A percentile compares a stretch with the other conserved stretches of the same genome.
Evolutionary conservation across 2,888 invertebrate species (phyloP).

Genomic region (Nephrotoma flavescens): DNA sequence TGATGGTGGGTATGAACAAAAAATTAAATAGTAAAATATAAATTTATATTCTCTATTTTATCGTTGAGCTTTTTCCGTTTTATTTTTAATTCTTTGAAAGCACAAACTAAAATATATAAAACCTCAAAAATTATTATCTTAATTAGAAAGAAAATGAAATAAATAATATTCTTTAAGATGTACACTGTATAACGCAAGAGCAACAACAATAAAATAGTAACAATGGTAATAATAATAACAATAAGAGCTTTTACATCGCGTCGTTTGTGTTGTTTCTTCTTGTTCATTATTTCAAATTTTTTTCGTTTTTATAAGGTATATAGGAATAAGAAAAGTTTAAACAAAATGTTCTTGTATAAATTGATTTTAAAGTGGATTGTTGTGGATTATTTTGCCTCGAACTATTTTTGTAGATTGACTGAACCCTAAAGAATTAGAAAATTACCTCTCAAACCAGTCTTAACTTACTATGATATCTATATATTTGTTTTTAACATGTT

Average conservation of each 20-base stretch:
- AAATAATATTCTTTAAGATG: not conserved
- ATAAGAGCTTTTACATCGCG: not conserved
- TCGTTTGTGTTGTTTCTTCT: not conserved
- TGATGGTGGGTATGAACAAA: not conserved
- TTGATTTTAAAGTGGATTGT: not conserved
- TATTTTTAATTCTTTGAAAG: not conserved
- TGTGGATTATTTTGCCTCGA: not conserved
- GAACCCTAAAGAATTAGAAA: not conserved
- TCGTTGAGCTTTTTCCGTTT: not conserved
- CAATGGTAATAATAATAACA: not conserved
- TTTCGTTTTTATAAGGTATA: not conserved
- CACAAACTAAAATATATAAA: not conserved
- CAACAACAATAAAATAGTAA: not conserved
- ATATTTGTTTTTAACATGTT: too few relatives aligned
- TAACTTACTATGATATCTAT: too few relatives aligned
- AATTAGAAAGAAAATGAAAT: not conserved
- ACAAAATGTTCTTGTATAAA: not conserved
- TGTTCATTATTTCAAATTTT: not conserved
- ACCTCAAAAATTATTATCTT: not conserved
- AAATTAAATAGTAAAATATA: not conserved
- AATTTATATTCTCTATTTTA: not conserved
- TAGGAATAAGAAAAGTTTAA: not conserved
- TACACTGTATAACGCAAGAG: not conserved
- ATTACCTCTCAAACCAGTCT: not conserved
- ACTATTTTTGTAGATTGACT: not conserved